Percentiles rank a stretch among this genome's conserved stretches.
phyloP scores from a whole-genome alignment of 2,888 invertebrate genomes.

The Pimpla rufipes region DNA sequence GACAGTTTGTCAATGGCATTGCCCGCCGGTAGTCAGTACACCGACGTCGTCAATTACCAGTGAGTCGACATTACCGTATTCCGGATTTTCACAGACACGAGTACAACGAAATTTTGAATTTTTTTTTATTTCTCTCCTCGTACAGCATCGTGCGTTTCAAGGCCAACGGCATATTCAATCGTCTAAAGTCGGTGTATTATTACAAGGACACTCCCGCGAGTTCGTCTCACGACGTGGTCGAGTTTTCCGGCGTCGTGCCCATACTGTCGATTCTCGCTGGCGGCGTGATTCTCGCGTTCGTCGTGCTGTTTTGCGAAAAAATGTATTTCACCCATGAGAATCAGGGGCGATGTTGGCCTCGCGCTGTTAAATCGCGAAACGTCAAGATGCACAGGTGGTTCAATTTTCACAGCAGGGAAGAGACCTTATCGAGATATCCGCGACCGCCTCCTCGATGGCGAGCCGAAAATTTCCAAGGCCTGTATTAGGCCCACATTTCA shows the following conservation, averaged over 20 bases:
- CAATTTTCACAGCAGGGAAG: not conserved
- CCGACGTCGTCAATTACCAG: constrained; percentile 73
- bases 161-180: constrained; percentile 75
- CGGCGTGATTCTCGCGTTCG: constrained; percentile 70
- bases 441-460: not conserved
- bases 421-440: not conserved
- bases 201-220: not conserved
- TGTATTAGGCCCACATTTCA: too few species aligned
- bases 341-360: not conserved
- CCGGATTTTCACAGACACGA: not conserved
- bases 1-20: constrained; percentile 74
- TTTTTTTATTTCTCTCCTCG: not conserved
- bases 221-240: constrained; percentile 58
- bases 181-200: constrained; percentile 67
- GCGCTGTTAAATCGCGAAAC: not conserved
- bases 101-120: not conserved
- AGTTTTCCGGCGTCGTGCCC: constrained; percentile 72
- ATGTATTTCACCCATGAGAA: not conserved
- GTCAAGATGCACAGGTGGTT: constrained; percentile 4
- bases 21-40: constrained; percentile 73
- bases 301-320: constrained; percentile 73
- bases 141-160: constrained; percentile 76
- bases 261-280: constrained; percentile 72
- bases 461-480: not conserved
- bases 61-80: constrained; percentile 61